Conservation (phyloP, 1,140 invertebrate genomes). For the Magallana angulata region DNA sequence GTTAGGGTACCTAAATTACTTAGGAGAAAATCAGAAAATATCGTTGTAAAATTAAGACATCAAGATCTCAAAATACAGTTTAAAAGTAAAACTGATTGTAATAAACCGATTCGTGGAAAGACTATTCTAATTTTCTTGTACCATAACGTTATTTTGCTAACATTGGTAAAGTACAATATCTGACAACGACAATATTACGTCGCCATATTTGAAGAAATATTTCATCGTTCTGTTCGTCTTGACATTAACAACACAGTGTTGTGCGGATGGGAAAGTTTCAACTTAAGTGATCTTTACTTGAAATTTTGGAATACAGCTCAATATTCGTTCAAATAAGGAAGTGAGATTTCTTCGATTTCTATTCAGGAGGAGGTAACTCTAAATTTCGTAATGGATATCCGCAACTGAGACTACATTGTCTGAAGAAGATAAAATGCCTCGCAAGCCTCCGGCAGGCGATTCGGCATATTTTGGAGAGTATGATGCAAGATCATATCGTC, state of each 20-base stretch:
- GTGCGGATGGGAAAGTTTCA: neutral
- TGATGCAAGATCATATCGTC: conserved; percentile 73
- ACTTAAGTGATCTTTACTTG: neutral
- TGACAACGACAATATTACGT: neutral
- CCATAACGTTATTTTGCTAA: neutral
- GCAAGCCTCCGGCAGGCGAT: conserved; percentile 56
- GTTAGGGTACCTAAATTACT: neutral
- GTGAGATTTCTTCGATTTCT: neutral
- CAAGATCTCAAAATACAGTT: neutral
- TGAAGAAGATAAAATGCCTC: conserved; percentile 59
- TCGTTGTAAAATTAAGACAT: neutral
- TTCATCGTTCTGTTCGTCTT: neutral
- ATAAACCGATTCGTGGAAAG: conserved; percentile 11
- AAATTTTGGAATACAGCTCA: neutral
- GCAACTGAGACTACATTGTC: neutral
- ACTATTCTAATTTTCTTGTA: neutral
- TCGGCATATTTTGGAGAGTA: conserved; percentile 68
- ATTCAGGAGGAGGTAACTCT: conserved; percentile 57
- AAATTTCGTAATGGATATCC: neutral
- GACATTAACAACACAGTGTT: neutral
- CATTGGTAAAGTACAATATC: neutral
- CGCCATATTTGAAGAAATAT: conserved; percentile 6
- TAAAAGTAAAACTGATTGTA: neutral
- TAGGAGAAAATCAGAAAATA: neutral
- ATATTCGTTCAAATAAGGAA: conserved; percentile 1